These are phyloP conservation scores for Pagetopsis macropterus DNA, from an alignment of 2,797 vertebrate genomes.

Conservation along the genomic window DNA sequence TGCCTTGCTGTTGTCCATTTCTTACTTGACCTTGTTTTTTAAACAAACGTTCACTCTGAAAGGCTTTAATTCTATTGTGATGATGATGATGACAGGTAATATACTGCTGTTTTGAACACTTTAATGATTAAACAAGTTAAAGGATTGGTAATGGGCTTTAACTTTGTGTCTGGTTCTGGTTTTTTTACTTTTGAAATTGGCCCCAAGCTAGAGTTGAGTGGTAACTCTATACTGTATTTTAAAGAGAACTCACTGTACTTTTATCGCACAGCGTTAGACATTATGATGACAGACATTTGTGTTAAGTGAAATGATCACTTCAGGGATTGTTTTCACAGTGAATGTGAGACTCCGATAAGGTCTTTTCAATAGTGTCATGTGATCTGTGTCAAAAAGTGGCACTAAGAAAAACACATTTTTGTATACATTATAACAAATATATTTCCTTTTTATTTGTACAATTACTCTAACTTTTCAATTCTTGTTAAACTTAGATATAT, in stretches of 20 bases:
- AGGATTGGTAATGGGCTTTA: not conserved
- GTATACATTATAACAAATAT: not conserved
- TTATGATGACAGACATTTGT: not conserved
- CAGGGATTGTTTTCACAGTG: conserved; percentile 10
- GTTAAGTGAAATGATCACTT: conserved; percentile 11
- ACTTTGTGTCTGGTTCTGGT: not conserved
- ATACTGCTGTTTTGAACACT: not conserved
- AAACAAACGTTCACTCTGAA: too few relatives aligned
- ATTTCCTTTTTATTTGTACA: not conserved
- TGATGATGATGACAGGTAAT: too few relatives aligned
- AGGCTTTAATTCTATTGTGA: too few relatives aligned
- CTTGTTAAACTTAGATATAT: not conserved
- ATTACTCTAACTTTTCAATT: not conserved
- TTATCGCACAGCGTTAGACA: not conserved
- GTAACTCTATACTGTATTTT: not conserved
- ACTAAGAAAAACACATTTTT: not conserved
- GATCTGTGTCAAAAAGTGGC: not conserved
- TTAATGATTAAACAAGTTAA: not conserved
- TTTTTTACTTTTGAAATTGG: not conserved
- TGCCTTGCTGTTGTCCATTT: not conserved
- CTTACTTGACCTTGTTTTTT: too few relatives aligned
- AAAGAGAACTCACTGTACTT: not conserved
- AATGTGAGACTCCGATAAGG: conserved; percentile 4
- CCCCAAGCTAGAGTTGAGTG: not conserved
- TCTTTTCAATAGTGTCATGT: conserved; percentile 1